phyloP scores from a whole-genome alignment of 1,140 invertebrate species.

The Neodiprion fabricii region DNA sequence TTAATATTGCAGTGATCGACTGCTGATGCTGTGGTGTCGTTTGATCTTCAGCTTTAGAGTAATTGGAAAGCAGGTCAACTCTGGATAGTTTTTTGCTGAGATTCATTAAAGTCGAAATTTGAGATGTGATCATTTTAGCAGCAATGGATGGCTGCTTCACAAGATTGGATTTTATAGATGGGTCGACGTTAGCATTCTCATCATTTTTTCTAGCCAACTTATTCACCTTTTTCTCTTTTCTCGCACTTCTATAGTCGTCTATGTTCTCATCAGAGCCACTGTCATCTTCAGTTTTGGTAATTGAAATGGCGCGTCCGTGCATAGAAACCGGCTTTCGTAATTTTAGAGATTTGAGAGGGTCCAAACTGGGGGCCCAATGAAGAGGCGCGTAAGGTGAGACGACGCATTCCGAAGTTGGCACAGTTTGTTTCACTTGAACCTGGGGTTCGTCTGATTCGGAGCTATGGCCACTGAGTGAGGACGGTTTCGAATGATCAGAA shows the following conservation, averaged over 20 bases:
- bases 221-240: background rate
- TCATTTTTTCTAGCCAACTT: background rate
- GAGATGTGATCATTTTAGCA: background rate
- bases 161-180: background rate
- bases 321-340: conserved; percentile 43
- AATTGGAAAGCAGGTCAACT: background rate
- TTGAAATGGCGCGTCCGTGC: conserved; percentile 35
- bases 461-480: conserved; percentile 27
- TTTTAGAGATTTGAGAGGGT: conserved; percentile 48
- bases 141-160: background rate
- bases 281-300: conserved; percentile 33
- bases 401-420: conserved; percentile 37
- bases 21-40: background rate
- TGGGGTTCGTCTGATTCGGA: conserved; percentile 40
- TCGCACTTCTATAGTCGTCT: conserved; percentile 13
- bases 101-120: background rate
- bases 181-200: background rate
- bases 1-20: no score
- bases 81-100: background rate
- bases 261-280: conserved; percentile 31
- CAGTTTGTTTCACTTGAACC: conserved; percentile 28
- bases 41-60: background rate
- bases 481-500: conserved; percentile 27
- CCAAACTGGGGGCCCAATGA: conserved; percentile 46
- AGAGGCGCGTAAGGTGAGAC: conserved; percentile 51